Conservation (phyloP, 2,888 invertebrate species). For the Alviniconcha strummeri region DNA sequence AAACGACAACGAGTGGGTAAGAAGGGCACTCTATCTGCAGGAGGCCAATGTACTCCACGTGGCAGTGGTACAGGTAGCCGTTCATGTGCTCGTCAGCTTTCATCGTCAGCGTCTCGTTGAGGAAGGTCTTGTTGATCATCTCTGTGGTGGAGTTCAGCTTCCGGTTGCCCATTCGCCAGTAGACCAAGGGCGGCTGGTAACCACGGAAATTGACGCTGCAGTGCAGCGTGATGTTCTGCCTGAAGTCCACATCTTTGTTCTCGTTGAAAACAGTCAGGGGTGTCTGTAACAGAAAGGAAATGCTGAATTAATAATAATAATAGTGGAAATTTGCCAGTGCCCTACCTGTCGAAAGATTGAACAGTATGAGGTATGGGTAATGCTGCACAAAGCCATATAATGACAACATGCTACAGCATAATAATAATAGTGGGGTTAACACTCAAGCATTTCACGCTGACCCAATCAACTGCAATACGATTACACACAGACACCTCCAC, state of each 20-base stretch:
- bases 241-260: constrained; percentile 44
- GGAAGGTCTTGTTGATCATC: constrained; percentile 39
- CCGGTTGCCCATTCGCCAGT: constrained; percentile 49
- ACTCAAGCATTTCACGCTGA: too few relatives aligned
- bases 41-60: constrained; percentile 45
- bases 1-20: constrained; percentile 46
- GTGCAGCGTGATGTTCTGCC: constrained; percentile 54
- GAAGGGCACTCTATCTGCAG: constrained; percentile 47
- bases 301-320: too few relatives aligned
- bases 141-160: constrained; percentile 44
- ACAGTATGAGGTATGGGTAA: too few relatives aligned
- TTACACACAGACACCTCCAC: too few relatives aligned
- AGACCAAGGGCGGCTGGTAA: constrained; percentile 50
- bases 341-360: too few relatives aligned
- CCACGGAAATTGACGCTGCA: constrained; percentile 57
- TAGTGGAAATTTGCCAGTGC: too few relatives aligned
- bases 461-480: too few relatives aligned
- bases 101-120: constrained; percentile 44
- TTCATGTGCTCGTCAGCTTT: constrained; percentile 44
- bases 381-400: too few relatives aligned
- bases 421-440: too few relatives aligned
- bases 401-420: too few relatives aligned
- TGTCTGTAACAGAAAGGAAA: constrained; percentile 32
- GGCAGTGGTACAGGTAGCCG: constrained; percentile 53
- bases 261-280: constrained; percentile 45